These are phyloP conservation scores for Aphelinus atriplicis DNA, from an alignment of 1,140 invertebrate genomes.

Conservation along the genomic window DNA sequence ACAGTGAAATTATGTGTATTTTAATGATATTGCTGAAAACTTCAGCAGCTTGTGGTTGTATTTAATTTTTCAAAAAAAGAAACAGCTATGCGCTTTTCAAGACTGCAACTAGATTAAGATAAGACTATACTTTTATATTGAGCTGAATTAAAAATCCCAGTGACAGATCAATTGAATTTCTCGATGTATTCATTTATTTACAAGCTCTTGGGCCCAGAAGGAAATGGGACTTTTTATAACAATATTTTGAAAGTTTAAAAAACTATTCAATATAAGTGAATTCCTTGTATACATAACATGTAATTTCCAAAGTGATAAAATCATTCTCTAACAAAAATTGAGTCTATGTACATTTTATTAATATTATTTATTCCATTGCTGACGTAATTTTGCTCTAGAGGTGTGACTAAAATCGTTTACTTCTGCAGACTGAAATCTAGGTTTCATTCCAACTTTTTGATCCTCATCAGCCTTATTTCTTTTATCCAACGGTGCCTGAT, in stretches of 20 bases:
- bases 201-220: neutral
- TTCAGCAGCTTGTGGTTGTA: slow-evolving; percentile 4
- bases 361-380: slow-evolving; percentile 18
- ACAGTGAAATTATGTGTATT: slow-evolving; percentile 24
- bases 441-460: neutral
- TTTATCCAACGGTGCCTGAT: neutral
- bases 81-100: slow-evolving; percentile 12
- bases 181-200: slow-evolving; percentile 37
- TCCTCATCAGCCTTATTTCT: neutral
- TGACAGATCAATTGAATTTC: slow-evolving; percentile 26
- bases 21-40: neutral
- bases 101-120: slow-evolving; percentile 38
- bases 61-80: slow-evolving; percentile 24
- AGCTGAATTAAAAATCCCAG: slow-evolving; percentile 25
- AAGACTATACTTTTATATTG: slow-evolving; percentile 34
- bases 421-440: neutral
- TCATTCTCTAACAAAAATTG: neutral
- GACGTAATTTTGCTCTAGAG: neutral
- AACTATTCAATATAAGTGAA: slow-evolving; percentile 7
- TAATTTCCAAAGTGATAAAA: slow-evolving; percentile 26
- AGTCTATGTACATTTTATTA: neutral
- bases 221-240: slow-evolving; percentile 27
- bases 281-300: slow-evolving; percentile 26
- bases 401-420: slow-evolving; percentile 19
- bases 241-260: slow-evolving; percentile 23